Conservation (phyloP, 2,888 invertebrate species). For the Cerastoderma edule region DNA sequence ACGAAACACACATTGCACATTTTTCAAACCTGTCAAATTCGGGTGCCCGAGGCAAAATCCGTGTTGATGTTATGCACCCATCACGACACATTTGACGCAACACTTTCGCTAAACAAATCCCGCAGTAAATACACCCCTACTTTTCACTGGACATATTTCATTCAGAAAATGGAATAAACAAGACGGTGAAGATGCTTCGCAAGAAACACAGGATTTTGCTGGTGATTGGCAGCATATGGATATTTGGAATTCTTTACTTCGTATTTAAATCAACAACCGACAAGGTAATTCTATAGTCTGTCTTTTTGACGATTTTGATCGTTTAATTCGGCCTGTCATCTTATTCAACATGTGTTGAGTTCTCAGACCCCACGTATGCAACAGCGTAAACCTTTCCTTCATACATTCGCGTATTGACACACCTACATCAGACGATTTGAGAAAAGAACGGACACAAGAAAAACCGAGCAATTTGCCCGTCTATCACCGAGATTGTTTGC, state of each 20-base stretch:
- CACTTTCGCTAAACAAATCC: neutral
- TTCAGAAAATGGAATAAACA: constrained; percentile 28
- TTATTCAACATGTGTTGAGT: constrained; percentile 3
- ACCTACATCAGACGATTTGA: neutral
- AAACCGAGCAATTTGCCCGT: neutral
- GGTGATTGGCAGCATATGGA: constrained; percentile 74
- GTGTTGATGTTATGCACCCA: neutral
- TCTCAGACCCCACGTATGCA: constrained; percentile 10
- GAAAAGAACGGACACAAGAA: neutral
- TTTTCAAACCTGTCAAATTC: neutral
- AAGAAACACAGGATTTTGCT: constrained; percentile 75
- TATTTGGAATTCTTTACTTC: constrained; percentile 71
- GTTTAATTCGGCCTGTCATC: neutral
- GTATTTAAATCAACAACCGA: constrained; percentile 65
- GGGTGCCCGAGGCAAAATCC: neutral
- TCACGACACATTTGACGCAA: constrained; percentile 11
- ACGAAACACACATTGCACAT: too few relatives aligned
- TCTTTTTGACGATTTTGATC: too few relatives aligned
- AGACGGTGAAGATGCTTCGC: constrained; percentile 67
- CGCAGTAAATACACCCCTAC: neutral
- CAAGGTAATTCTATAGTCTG: constrained; percentile 52
- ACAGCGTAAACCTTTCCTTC: too few relatives aligned
- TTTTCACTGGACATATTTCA: neutral
- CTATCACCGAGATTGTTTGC: neutral
- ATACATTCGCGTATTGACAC: neutral